phyloP scores from a whole-genome alignment of 2,888 invertebrate species.

The Dendrolimus pini region DNA sequence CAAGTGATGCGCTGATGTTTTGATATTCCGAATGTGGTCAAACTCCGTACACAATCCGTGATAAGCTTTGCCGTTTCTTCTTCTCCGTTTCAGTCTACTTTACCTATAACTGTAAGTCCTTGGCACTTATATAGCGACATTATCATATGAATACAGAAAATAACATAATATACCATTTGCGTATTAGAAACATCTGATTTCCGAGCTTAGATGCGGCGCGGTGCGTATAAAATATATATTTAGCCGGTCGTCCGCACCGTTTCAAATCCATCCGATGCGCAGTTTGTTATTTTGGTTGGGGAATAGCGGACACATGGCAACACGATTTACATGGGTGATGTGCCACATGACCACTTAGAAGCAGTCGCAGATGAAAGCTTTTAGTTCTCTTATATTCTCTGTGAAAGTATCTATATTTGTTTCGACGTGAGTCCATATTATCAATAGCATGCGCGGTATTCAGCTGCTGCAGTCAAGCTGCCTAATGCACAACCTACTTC shows the following conservation, averaged over 20 bases:
- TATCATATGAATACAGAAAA: neutral
- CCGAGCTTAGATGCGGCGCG: constrained; percentile 8
- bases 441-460: no score
- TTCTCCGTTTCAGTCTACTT: no score
- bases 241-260: constrained; percentile 21
- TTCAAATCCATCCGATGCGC: constrained; percentile 40
- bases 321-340: neutral
- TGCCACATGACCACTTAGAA: constrained; percentile 1
- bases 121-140: neutral
- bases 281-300: constrained; percentile 49
- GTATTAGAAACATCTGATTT: constrained; percentile 1
- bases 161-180: neutral
- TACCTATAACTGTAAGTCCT: no score
- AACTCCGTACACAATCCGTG: no score
- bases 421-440: no score
- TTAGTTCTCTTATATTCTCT: no score
- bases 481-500: no score
- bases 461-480: no score
- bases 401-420: no score
- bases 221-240: constrained; percentile 22
- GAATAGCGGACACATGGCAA: constrained; percentile 47
- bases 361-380: neutral
- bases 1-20: no score
- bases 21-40: no score
- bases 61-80: no score